Evolutionary conservation across 2,888 invertebrate genomes (phyloP).

Genomic region (Agrochola litura): DNA sequence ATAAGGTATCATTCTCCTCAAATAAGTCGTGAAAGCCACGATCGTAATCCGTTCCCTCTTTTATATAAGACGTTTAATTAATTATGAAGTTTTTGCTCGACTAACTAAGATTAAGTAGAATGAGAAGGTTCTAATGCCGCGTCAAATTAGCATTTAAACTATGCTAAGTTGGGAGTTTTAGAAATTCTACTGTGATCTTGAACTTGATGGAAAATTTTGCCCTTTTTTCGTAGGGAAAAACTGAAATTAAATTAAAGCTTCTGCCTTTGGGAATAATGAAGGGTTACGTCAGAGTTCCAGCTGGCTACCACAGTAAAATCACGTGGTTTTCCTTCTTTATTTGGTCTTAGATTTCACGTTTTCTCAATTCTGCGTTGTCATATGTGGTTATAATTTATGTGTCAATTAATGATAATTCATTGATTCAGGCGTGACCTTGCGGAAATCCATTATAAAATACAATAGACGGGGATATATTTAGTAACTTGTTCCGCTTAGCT

Average conservation of each 20-base stretch:
- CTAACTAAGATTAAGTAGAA: conserved; percentile 54
- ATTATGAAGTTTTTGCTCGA: conserved; percentile 59
- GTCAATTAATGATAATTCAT: too few species aligned
- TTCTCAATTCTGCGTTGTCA: too few species aligned
- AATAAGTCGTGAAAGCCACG: conserved; percentile 42
- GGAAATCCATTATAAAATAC: too few species aligned
- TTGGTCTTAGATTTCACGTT: too few species aligned
- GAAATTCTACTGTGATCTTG: conserved; percentile 19
- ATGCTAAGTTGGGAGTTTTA: conserved; percentile 48
- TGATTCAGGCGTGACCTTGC: too few species aligned
- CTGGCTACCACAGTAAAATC: background rate
- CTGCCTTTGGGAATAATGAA: background rate
- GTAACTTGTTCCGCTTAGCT: too few species aligned
- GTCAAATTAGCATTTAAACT: conserved; percentile 61
- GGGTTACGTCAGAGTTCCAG: background rate
- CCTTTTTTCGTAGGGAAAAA: background rate
- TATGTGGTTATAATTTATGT: too few species aligned
- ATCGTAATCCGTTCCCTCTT: conserved; percentile 51
- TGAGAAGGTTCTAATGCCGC: conserved; percentile 42
- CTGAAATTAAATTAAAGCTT: background rate
- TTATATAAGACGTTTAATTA: conserved; percentile 53
- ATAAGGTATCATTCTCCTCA: conserved; percentile 28
- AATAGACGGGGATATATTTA: too few species aligned
- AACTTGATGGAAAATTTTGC: conserved; percentile 5
- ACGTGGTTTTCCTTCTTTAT: background rate